Evolutionary conservation across 2,797 vertebrate species (phyloP), one percentile per base, ranked within the genome.

Genomic region (Diceros bicornis): DNA sequence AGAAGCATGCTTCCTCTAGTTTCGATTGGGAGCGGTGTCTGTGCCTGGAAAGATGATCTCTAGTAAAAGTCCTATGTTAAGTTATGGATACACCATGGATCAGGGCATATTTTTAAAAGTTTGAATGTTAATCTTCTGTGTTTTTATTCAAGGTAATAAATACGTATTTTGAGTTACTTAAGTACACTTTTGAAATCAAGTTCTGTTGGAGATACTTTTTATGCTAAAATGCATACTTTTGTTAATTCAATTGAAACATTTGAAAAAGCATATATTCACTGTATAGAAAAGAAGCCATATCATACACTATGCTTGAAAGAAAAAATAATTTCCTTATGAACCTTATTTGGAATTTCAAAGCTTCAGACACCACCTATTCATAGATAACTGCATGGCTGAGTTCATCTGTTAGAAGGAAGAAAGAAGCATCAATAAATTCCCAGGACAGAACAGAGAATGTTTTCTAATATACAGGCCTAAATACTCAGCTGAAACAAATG

Each of bases 141-240:
- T 97, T 96, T 94, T 41, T 94, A 94, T 89, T 96, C n/a, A 91
- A 97, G 68, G 81, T 95, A 97, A 89, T 95, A 95, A 96, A 91
- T 4, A 32, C 61, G 96, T 94, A 94, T 98, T 98, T 98, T 96
- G 96, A 93, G 86, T 87, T 94, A 92, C 78, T 72, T 96, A 84
- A 96, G 96, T 89, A 96, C 7, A 75, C 89, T 97, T 98, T 97
- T 94, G 16, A 96, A 98, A 96, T 96, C 94, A 97, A 97, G 34
- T 94, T 93, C 66, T 61, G 41, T 71, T 84, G 59, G 92, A 97
- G 92, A 90, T 94, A 94, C 84, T 93, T 86, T 92, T 92, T 97
- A 97, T 89, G 61, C 81, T 82, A 97, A 97, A 98, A 96, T 91
- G 8, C 72, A 78, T 92, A 95, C 75, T 94, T 95, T 90, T 90